phyloP scores from a whole-genome alignment of 1,140 invertebrate species.

The Lethrus apterus region DNA sequence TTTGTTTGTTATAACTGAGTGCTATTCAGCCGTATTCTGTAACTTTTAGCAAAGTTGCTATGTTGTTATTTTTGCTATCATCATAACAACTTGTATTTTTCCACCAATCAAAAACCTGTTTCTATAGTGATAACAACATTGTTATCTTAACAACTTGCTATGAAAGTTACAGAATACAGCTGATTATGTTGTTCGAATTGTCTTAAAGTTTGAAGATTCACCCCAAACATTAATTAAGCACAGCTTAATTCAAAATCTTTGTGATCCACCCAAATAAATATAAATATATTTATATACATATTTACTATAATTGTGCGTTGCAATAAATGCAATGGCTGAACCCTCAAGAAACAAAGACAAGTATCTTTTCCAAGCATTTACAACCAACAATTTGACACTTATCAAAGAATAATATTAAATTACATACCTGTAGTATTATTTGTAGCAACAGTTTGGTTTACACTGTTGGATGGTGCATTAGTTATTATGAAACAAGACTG shows the following conservation, averaged over 20 bases:
- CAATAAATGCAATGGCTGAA: too few relatives aligned
- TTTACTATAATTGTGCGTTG: too few relatives aligned
- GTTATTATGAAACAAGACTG: conserved; percentile 29
- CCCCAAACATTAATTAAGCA: too few relatives aligned
- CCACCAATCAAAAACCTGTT: not conserved
- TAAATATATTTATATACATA: too few relatives aligned
- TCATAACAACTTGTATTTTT: not conserved
- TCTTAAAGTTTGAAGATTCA: not conserved
- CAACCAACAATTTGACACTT: conserved; percentile 1
- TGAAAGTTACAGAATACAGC: conserved; percentile 1
- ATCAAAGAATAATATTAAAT: not conserved
- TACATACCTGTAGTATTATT: conserved; percentile 11
- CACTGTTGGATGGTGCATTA: conserved; percentile 21
- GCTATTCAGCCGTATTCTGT: too few relatives aligned
- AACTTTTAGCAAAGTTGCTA: too few relatives aligned
- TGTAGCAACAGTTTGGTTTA: conserved; percentile 11
- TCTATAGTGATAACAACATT: not conserved
- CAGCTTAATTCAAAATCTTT: too few relatives aligned
- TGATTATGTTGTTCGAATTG: too few relatives aligned
- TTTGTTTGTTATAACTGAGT: too few relatives aligned
- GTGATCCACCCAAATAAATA: too few relatives aligned
- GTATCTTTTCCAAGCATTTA: not conserved
- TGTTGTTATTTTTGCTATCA: too few relatives aligned
- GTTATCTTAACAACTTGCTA: not conserved
- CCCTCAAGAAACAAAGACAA: not conserved